Conservation (phyloP, 2,797 vertebrate genomes). For the Delichon dasypus region DNA sequence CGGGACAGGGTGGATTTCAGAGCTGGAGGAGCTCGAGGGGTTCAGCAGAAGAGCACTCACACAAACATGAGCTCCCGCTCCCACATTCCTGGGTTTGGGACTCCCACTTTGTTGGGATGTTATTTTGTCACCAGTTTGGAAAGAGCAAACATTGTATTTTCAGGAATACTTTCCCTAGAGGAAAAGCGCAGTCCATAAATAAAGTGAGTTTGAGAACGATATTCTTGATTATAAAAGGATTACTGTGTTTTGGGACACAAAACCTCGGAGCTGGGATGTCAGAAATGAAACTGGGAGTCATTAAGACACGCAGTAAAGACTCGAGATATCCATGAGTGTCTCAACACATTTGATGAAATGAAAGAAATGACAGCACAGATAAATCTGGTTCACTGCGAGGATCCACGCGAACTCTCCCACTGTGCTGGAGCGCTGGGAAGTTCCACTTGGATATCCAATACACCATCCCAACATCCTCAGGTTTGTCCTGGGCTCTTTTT, state of each 20-base stretch:
- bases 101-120: fast-evolving
- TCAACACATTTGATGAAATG: not conserved
- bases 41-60: not conserved
- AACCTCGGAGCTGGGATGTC: not conserved
- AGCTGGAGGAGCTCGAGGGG: not conserved
- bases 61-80: not conserved
- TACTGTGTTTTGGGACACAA: not conserved
- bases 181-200: not conserved
- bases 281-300: not conserved
- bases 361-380: not conserved
- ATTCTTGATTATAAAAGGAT: not conserved
- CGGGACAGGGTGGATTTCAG: not conserved
- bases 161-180: not conserved
- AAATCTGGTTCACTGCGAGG: not conserved
- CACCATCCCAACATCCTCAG: not conserved
- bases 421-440: not conserved
- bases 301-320: not conserved
- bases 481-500: not conserved
- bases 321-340: fast-evolving
- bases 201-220: not conserved
- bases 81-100: not conserved
- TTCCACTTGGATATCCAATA: not conserved
- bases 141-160: not conserved
- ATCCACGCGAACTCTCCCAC: fast-evolving
- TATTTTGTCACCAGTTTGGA: not conserved